phyloP scores from a whole-genome alignment of 2,888 invertebrate genomes.

The Eupeodes luniger region DNA sequence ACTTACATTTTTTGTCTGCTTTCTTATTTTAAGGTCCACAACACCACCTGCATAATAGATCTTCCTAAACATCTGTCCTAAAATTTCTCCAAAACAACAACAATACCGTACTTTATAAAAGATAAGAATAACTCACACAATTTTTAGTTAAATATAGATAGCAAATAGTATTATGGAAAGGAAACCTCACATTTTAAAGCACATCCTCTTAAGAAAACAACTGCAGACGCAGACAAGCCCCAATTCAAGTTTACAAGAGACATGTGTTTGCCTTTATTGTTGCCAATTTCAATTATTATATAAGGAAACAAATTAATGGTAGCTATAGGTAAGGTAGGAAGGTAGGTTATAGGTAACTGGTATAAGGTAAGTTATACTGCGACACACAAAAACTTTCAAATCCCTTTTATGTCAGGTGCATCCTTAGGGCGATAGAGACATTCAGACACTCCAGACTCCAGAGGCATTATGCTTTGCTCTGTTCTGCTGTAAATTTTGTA shows the following conservation, averaged over 20 bases:
- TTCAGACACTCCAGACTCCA: background rate
- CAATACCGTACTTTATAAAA: too few relatives aligned
- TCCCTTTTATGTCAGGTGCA: conserved; percentile 67
- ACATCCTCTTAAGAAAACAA: background rate
- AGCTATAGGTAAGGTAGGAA: too few relatives aligned
- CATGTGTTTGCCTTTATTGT: conserved; percentile 58
- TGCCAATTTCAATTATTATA: conserved; percentile 59
- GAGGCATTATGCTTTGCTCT: conserved; percentile 1
- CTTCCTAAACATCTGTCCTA: background rate
- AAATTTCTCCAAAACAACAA: background rate
- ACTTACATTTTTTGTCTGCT: too few relatives aligned
- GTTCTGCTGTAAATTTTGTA: conserved; percentile 21
- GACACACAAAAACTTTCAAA: conserved; percentile 45
- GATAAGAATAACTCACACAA: background rate
- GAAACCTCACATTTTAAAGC: background rate
- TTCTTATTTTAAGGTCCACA: too few relatives aligned
- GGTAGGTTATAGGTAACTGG: too few relatives aligned
- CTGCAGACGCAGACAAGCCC: background rate
- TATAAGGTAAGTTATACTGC: background rate
- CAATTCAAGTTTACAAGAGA: conserved; percentile 14
- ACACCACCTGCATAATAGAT: too few relatives aligned
- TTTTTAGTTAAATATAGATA: background rate
- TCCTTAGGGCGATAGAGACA: conserved; percentile 51
- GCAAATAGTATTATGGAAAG: background rate
- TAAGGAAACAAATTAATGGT: conserved; percentile 45